A percentile compares a stretch with the other conserved stretches of the same genome.
phyloP scores from a whole-genome alignment of 2,797 vertebrate genomes.

The Cyprinodon diabolis region DNA sequence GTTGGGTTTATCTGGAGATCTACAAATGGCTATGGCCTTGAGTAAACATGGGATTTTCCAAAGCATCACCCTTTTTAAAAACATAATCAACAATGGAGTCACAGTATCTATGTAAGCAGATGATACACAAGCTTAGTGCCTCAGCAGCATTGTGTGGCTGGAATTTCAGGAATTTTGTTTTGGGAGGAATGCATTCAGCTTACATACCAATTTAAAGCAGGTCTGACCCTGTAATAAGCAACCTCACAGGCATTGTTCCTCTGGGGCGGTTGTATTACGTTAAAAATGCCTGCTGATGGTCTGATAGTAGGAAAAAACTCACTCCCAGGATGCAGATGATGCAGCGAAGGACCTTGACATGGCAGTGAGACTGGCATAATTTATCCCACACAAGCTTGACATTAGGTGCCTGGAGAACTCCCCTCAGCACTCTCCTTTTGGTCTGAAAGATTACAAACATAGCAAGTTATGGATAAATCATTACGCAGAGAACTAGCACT shows the following conservation, averaged over 20 bases:
- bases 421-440: constrained; percentile 11
- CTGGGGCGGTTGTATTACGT: constrained; percentile 21
- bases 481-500: constrained; percentile 10
- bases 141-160: constrained; percentile 35
- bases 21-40: constrained; percentile 41
- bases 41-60: constrained; percentile 51
- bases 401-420: constrained; percentile 23
- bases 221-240: constrained; percentile 16
- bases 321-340: constrained; percentile 42
- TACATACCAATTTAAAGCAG: constrained; percentile 15
- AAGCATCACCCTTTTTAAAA: constrained; percentile 32
- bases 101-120: constrained; percentile 37
- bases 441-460: constrained; percentile 21
- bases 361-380: constrained; percentile 26
- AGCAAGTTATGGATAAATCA: constrained; percentile 6
- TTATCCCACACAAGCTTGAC: constrained; percentile 36
- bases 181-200: constrained; percentile 46
- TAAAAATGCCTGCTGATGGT: constrained; percentile 20
- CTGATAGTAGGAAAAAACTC: constrained; percentile 14
- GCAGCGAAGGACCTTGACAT: constrained; percentile 28
- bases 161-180: constrained; percentile 67
- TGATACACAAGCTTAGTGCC: constrained; percentile 20
- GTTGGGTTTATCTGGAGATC: constrained; percentile 45
- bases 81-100: constrained; percentile 50
- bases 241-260: constrained; percentile 17